phyloP scores from a whole-genome alignment of 2,797 vertebrate genomes.

The Pangasius mekongensis region DNA sequence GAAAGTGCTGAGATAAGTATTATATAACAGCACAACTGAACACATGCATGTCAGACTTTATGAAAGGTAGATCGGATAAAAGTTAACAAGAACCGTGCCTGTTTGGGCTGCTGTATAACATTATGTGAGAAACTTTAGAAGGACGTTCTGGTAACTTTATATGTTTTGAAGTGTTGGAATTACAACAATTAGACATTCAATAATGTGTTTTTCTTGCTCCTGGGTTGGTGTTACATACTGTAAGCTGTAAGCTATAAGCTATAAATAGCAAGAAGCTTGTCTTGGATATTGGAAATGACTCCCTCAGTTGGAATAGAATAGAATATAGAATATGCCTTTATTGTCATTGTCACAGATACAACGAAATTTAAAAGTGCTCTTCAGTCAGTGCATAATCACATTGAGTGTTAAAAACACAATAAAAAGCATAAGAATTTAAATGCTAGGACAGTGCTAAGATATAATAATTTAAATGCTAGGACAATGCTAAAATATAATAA shows the following conservation, averaged over 20 bases:
- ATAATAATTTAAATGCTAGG: too few species aligned
- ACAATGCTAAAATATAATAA: too few species aligned
- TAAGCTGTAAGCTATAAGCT: not conserved
- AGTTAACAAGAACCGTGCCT: not conserved
- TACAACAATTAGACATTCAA: not conserved
- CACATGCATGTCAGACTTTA: not conserved
- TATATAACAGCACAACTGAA: not conserved
- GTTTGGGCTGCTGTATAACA: not conserved
- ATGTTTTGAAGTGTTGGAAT: not conserved
- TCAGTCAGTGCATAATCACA: too few species aligned
- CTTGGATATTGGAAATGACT: not conserved
- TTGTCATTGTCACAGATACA: too few species aligned
- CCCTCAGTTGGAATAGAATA: not conserved
- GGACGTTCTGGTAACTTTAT: not conserved
- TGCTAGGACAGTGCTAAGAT: too few species aligned
- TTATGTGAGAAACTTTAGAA: not conserved
- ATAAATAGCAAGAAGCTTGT: not conserved
- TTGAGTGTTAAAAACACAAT: too few species aligned
- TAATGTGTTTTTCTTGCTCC: not conserved
- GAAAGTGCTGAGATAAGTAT: conserved; percentile 4
- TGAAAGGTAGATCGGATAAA: not conserved
- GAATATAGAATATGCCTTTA: too few species aligned
- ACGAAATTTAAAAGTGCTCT: too few species aligned
- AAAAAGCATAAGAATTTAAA: too few species aligned
- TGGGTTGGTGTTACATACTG: not conserved